Base-by-base conservation (phyloP, 2,113 vertebrate species). In the Lipotes vexillifer region DNA sequence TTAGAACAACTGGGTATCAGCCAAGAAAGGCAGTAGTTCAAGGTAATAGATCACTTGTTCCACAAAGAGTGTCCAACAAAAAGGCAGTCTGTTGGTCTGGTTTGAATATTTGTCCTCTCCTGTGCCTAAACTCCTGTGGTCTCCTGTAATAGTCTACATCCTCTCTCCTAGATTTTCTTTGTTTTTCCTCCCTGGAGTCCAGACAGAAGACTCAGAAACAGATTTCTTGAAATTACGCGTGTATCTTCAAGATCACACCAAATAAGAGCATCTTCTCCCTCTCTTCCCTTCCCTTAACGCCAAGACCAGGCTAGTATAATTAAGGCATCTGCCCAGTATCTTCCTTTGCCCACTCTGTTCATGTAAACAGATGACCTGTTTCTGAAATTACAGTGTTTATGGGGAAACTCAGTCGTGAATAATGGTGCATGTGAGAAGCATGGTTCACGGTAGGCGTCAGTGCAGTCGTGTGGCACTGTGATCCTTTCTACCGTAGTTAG, bases 201-300 rank as follows among this genome's bases (percentile, higher is more conserved):
- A 86, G 15, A 77, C 4, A 80, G 25, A 91, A 36, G 44, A 74
- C 57, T 69, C 59, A 57, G 77, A 96, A 96, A 41, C 25, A 65
- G 57, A 96, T 59, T 49, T 49, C 68, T 93, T 74, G 15, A n/a
- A 95, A 92, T 20, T 31, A 63, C 68, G 61, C 77, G 25, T 49
- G 5, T 81, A 59, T 84, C 71, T 83, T 95, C 44, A 94, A 83
- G 52, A 85, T 27, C 38, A 4, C 95, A 71, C 8, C 68, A 95
- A 90, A 92, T 57, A 82, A 27, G 14, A 85, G 88, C 21, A 0
- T 41, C 21, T 82, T 94, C 25, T 63, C 3, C 63, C 46, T 46
- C 17, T 41, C 59, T 75, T 1, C 18, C 29, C 1, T 46, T 21
- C 41, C 17, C 33, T n/a, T 8, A 68, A 88, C 52, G 21, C 11